Base-by-base conservation (phyloP, 2,113 vertebrate species). In the Siniperca chuatsi region DNA sequence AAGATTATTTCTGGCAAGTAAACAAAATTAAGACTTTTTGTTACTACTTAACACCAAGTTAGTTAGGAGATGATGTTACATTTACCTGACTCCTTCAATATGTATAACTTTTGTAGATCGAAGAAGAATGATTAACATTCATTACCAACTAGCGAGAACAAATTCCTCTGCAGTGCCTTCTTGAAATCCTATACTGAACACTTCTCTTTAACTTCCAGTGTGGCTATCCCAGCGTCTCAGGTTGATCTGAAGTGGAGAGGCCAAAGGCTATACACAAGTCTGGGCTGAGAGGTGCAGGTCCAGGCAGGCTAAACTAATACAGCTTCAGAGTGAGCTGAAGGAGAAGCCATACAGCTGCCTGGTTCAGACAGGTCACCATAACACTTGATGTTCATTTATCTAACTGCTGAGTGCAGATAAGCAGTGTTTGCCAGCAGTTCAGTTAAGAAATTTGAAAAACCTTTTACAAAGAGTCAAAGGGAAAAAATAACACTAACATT, bases 361-460 rank as follows among this genome's bases (percentile, higher is more conserved):
- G 29, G 25, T 66, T 60, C 74, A 58, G 16, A 71, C 18, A 64
- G n/a, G 37, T 77, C 73, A 67, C 20, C n/a, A 10, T 37, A 54
- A 48, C 20, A 37, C 25, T 33, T 33, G 18, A 37, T 35, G 61
- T 78, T 61, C 23, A 71, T 76, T 6, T 42, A 70, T 70, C 48
- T 66, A 42, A 1, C 23, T 64, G 12, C 46, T 55, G 25, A 81
- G 64, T 10, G 6, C 25, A 25, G 11, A 66, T 55, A 57, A 62
- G 4, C 16, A 58, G 52, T 46, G 25, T 58, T 20, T 29, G n/a
- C 33, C 35, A 35, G 8, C 61, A 37, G 3, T 20, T 35, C 7
- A 68, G 15, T 15, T 42, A 16, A 81, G 48, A 50, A 33, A n/a
- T 52, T 44, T 66, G 21, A 8, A 13, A 57, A 37, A 33, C 0